Evolutionary conservation across 1,140 invertebrate genomes (phyloP).

Genomic region (Steinernema khuongi): DNA sequence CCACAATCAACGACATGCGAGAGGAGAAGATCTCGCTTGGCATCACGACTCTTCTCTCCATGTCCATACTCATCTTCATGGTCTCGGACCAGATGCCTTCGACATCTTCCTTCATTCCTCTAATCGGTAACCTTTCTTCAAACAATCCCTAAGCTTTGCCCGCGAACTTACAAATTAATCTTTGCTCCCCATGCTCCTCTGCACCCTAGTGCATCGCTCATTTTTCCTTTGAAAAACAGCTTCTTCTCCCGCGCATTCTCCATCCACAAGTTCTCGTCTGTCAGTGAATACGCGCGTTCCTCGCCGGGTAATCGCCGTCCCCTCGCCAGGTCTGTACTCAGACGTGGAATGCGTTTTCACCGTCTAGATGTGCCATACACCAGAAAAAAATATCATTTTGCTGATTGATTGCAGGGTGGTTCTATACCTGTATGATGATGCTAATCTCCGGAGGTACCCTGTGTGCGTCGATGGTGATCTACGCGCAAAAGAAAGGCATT

Average conservation of each 20-base stretch:
- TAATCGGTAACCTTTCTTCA: too few relatives aligned
- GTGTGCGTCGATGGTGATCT: constrained; percentile 35
- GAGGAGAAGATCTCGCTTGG: constrained; percentile 55
- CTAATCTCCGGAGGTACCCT: constrained; percentile 30
- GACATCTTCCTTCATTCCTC: constrained; percentile 51
- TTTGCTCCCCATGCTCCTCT: too few relatives aligned
- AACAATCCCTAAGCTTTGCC: too few relatives aligned
- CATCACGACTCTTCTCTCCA: constrained; percentile 54
- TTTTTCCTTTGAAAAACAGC: not conserved
- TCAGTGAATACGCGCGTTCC: constrained; percentile 2
- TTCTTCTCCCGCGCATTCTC: not conserved
- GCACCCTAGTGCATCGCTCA: too few relatives aligned
- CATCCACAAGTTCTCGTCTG: not conserved
- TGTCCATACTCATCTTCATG: constrained; percentile 58
- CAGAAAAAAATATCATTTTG: constrained; percentile 38
- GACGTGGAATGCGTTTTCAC: not conserved
- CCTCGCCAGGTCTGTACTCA: not conserved
- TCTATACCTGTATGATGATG: constrained; percentile 39
- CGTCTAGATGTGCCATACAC: constrained; percentile 26
- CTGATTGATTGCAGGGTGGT: constrained; percentile 38
- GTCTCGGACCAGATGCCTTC: constrained; percentile 59
- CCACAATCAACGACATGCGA: constrained; percentile 54
- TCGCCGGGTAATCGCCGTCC: constrained; percentile 4
- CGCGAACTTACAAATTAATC: too few relatives aligned
- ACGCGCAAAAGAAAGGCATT: constrained; percentile 33